Evolutionary conservation across 2,888 invertebrate genomes (phyloP).

Genomic region (Corythucha ciliata): DNA sequence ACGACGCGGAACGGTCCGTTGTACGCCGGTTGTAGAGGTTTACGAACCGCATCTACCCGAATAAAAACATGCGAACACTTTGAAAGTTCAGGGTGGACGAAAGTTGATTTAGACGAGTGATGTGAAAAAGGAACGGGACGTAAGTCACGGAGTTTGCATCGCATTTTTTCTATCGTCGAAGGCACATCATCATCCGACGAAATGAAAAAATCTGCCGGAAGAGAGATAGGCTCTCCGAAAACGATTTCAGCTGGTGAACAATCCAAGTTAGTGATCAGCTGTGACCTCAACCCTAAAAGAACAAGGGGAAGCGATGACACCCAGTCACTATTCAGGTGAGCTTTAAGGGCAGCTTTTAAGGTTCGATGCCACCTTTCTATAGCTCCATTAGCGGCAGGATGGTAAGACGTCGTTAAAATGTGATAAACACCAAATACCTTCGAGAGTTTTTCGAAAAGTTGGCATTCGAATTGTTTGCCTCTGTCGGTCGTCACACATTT

Average conservation of each 20-base stretch:
- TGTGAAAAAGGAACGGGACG: conserved; percentile 3
- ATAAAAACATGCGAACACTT: conserved; percentile 25
- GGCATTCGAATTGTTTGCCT: conserved; percentile 34
- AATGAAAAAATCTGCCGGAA: neutral
- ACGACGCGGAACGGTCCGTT: conserved; percentile 17
- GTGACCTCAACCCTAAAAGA: neutral
- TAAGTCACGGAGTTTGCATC: neutral
- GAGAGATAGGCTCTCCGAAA: neutral
- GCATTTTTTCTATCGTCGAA: neutral
- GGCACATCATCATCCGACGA: neutral
- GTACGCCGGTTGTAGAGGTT: conserved; percentile 18
- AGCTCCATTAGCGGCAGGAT: conserved; percentile 38
- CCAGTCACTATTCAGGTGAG: conserved; percentile 1
- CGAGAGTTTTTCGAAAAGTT: conserved; percentile 34
- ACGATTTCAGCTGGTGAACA: neutral
- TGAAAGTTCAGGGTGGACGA: conserved; percentile 11
- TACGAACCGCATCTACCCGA: conserved; percentile 12
- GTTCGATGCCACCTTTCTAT: conserved; percentile 42
- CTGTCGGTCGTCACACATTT: conserved; percentile 39
- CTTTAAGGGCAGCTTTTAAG: conserved; percentile 40
- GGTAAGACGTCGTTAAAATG: conserved; percentile 7
- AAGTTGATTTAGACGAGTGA: neutral
- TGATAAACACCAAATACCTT: neutral
- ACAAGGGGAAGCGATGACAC: neutral
- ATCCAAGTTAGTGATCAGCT: neutral